Evolutionary conservation across 2,113 vertebrate species (phyloP).

Genomic region (Colius striatus): DNA sequence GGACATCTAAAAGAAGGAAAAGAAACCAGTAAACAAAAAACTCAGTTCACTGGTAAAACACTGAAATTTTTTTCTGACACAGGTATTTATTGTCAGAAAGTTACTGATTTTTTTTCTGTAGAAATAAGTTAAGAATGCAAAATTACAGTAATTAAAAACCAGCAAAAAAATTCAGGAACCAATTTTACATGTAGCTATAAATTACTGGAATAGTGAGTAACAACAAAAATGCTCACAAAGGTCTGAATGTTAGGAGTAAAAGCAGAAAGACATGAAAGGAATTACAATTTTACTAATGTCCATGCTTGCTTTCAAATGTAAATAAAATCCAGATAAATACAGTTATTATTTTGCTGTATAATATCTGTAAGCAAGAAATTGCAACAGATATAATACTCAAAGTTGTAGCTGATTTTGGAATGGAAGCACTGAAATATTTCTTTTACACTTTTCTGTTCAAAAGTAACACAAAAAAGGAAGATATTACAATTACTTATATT

Average conservation of each 20-base stretch:
- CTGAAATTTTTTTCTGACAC: background rate
- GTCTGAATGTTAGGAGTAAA: background rate
- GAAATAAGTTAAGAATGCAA: background rate
- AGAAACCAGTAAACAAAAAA: background rate
- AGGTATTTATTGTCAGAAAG: background rate
- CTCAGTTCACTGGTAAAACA: background rate
- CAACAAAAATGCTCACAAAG: background rate
- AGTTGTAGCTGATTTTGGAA: background rate
- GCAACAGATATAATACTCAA: background rate
- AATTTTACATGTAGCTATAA: background rate
- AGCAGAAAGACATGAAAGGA: background rate
- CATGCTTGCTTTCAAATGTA: background rate
- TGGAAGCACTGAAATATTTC: background rate
- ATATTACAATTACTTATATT: constrained; percentile 16
- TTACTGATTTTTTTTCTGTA: background rate
- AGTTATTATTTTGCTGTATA: background rate
- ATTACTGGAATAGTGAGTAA: background rate
- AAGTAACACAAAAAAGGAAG: background rate
- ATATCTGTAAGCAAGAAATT: background rate
- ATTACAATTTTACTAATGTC: background rate
- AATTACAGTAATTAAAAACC: background rate
- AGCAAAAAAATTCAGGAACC: background rate
- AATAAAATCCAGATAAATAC: background rate
- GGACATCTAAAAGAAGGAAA: background rate
- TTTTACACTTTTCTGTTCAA: constrained; percentile 30